Percentiles rank a stretch among this genome's conserved stretches.
Conservation (phyloP, 2,113 vertebrate species). For the Aix galericulata region DNA sequence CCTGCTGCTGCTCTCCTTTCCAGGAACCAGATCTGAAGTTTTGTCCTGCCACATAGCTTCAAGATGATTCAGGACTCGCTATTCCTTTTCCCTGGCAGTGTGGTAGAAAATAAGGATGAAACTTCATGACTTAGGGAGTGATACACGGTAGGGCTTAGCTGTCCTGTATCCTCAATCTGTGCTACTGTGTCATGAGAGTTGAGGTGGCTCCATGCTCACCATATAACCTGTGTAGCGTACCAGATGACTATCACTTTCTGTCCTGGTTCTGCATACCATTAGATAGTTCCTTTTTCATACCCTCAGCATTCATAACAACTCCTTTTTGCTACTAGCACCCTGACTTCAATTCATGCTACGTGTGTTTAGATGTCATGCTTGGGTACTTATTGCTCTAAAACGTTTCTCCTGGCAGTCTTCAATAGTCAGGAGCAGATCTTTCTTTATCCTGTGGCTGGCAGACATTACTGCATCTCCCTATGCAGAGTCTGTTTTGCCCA, state of each 20-base stretch:
- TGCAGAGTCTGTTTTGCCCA: no score
- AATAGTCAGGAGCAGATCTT: not conserved
- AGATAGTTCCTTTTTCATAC: not conserved
- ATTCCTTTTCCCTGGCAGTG: not conserved
- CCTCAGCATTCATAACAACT: not conserved
- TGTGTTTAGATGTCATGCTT: not conserved
- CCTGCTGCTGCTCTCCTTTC: not conserved
- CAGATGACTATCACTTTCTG: not conserved
- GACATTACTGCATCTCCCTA: not conserved
- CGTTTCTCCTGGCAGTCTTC: not conserved
- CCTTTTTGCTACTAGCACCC: accelerated
- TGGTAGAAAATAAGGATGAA: not conserved
- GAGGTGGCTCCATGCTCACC: accelerated
- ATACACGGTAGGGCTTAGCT: not conserved
- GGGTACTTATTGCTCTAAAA: not conserved
- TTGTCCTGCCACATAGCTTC: not conserved
- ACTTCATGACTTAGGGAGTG: accelerated
- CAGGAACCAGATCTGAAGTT: not conserved
- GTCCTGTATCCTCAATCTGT: accelerated
- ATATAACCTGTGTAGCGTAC: accelerated
- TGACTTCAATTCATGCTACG: not conserved
- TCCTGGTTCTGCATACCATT: not conserved
- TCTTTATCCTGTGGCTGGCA: not conserved
- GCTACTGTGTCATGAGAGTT: accelerated
- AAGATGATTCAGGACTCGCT: not conserved